Conservation (phyloP, 2,888 invertebrate species). For the Sphecodes monilicornis region DNA sequence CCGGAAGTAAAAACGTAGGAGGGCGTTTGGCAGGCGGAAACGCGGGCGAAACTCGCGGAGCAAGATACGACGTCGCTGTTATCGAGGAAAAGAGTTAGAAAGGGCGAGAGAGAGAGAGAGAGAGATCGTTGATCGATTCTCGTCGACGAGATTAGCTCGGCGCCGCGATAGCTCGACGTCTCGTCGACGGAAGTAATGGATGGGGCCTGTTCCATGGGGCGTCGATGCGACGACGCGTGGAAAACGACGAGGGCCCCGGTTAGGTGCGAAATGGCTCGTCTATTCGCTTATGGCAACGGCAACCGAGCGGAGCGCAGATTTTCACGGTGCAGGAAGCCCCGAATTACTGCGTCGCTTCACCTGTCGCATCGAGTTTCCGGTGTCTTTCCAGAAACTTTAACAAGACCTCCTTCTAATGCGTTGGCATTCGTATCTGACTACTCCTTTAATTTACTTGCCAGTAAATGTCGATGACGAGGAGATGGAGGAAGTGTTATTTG, state of each 20-base stretch:
- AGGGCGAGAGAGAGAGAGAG: not conserved
- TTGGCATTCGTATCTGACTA: not conserved
- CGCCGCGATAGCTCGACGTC: conserved; percentile 39
- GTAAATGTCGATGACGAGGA: no score
- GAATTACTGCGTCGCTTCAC: conserved; percentile 42
- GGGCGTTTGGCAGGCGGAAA: not conserved
- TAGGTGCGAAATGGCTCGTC: conserved; percentile 47
- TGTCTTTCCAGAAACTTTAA: not conserved
- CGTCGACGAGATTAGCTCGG: conserved; percentile 49
- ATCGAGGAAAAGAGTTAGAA: not conserved
- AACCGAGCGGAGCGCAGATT: conserved; percentile 41
- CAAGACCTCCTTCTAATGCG: not conserved
- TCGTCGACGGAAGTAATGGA: conserved; percentile 53
- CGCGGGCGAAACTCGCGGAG: not conserved
- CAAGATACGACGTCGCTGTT: not conserved
- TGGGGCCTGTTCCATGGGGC: conserved; percentile 15
- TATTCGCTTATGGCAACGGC: conserved; percentile 57
- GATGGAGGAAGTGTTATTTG: no score
- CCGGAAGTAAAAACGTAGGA: not conserved
- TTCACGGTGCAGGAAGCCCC: conserved; percentile 50
- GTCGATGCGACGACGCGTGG: conserved; percentile 17
- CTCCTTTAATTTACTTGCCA: not conserved
- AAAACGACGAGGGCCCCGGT: conserved; percentile 17
- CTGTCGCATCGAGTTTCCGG: conserved; percentile 19
- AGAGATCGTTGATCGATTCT: conserved; percentile 35